These are phyloP conservation scores for Nothocercus nigrocapillus DNA, from an alignment of 2,113 vertebrate species.

Conservation along the genomic window DNA sequence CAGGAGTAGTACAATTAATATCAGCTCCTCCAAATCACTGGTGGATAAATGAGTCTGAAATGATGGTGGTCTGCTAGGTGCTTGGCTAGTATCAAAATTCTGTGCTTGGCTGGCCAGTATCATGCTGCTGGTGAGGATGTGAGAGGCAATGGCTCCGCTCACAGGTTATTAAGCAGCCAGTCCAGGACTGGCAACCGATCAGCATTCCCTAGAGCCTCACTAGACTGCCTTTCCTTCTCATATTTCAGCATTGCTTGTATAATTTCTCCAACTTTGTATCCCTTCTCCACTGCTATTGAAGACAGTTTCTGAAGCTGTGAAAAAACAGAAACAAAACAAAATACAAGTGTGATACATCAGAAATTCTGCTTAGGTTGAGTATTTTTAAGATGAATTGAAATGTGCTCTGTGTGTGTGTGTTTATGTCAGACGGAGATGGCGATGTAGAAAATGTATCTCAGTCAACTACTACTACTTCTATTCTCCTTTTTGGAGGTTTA, in stretches of 20 bases:
- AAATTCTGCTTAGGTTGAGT: background rate
- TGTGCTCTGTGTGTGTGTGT: too few species aligned
- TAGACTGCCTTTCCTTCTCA: conserved; percentile 61
- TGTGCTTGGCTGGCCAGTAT: background rate
- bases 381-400: background rate
- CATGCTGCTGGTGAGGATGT: background rate
- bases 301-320: conserved; percentile 63
- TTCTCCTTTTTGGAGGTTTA: background rate
- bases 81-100: background rate
- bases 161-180: conserved; percentile 60
- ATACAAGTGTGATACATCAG: background rate
- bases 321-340: background rate
- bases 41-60: background rate
- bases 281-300: conserved; percentile 45
- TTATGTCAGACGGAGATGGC: background rate
- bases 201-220: conserved; percentile 57
- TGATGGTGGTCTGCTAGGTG: background rate
- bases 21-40: background rate
- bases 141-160: background rate
- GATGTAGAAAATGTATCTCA: background rate
- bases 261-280: conserved; percentile 47
- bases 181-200: conserved; percentile 61
- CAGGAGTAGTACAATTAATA: background rate
- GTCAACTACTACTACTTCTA: background rate
- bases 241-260: conserved; percentile 57